phyloP scores from a whole-genome alignment of 1,140 invertebrate genomes.

The Lucilia cuprina region DNA sequence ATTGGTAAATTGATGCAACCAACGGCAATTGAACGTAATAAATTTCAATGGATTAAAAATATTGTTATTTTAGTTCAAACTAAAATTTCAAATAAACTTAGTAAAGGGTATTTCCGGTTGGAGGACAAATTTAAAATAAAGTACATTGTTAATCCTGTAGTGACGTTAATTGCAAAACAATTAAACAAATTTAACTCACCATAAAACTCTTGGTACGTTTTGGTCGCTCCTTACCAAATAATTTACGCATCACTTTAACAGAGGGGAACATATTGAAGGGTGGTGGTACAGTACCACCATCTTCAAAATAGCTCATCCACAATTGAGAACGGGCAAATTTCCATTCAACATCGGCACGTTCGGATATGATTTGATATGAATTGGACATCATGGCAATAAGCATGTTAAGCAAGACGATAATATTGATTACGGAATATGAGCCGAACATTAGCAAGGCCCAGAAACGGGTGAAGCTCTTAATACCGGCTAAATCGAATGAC shows the following conservation, averaged over 20 bases:
- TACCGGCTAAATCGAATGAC: constrained; percentile 83
- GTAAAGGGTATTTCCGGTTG: no score
- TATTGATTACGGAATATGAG: constrained; percentile 88
- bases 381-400: constrained; percentile 97
- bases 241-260: constrained; percentile 66
- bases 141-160: no score
- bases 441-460: constrained; percentile 89
- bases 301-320: constrained; percentile 94
- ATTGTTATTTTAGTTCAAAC: no score
- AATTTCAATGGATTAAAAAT: no score
- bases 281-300: constrained; percentile 83
- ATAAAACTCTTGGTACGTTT: constrained; percentile 68
- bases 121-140: no score
- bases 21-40: no score
- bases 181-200: constrained; percentile 62
- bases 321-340: constrained; percentile 88
- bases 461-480: constrained; percentile 87
- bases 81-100: no score
- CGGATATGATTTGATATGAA: constrained; percentile 91
- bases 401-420: constrained; percentile 92
- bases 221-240: constrained; percentile 57
- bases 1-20: no score
- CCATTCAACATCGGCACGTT: constrained; percentile 89
- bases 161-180: background rate
- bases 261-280: constrained; percentile 90